phyloP scores from a whole-genome alignment of 2,113 vertebrate genomes.

The Canis aureus region DNA sequence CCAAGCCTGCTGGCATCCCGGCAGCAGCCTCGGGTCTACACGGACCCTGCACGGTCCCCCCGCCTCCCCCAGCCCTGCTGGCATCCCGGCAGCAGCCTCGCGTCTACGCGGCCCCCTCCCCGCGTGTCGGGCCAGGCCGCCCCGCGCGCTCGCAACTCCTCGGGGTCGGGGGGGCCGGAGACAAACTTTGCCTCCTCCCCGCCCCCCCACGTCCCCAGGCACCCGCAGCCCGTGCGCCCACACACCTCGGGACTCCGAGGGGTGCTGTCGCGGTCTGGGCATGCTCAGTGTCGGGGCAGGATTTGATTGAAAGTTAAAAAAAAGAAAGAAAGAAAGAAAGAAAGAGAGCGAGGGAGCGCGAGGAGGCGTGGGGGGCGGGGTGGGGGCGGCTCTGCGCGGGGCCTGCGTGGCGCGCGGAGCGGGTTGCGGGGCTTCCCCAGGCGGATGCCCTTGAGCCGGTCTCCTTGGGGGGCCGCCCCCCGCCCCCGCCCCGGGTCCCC shows the following conservation, averaged over 20 bases:
- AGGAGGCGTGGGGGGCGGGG: too few relatives aligned
- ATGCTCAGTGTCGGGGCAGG: constrained; percentile 81
- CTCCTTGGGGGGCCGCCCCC: constrained; percentile 71
- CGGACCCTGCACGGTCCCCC: too few relatives aligned
- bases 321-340: not conserved
- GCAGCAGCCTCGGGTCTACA: too few relatives aligned
- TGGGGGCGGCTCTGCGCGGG: too few relatives aligned
- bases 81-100: too few relatives aligned
- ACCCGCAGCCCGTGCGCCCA: not conserved
- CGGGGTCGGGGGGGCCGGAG: too few relatives aligned
- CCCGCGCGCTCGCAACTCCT: too few relatives aligned
- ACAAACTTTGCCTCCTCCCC: not conserved
- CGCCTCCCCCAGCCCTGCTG: too few relatives aligned
- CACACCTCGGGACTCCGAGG: constrained; percentile 69
- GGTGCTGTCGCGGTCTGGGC: constrained; percentile 73
- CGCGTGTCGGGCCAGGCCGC: too few relatives aligned
- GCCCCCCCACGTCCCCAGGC: not conserved
- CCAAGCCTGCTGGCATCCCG: too few relatives aligned
- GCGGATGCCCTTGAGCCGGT: constrained; percentile 84
- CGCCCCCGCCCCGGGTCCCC: not conserved
- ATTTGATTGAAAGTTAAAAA: constrained; percentile 80
- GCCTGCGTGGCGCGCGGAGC: not conserved
- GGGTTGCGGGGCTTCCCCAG: constrained; percentile 42
- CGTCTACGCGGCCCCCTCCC: too few relatives aligned
- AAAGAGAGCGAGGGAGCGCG: not conserved